phyloP scores from a whole-genome alignment of 1,140 invertebrate genomes.

The Chironomus tepperi region DNA sequence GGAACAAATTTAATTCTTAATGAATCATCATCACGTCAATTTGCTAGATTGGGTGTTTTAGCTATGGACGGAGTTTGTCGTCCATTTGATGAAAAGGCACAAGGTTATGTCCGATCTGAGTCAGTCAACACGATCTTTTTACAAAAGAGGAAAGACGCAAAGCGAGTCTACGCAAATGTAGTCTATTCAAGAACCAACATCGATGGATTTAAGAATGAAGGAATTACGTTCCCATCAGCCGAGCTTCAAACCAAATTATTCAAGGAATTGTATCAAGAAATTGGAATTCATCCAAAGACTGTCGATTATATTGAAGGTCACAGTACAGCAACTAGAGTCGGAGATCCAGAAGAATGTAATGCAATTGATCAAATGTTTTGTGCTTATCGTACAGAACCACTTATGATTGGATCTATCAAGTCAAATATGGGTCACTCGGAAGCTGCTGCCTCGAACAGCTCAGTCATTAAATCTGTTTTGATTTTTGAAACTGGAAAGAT shows the following conservation, averaged over 20 bases:
- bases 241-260: conserved; percentile 77
- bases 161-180: conserved; percentile 75
- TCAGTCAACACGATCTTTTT: conserved; percentile 71
- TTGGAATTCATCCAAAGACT: conserved; percentile 66
- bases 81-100: conserved; percentile 69
- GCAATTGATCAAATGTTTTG: conserved; percentile 89
- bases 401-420: conserved; percentile 92
- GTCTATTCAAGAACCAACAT: conserved; percentile 69
- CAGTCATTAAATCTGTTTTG: conserved; percentile 82
- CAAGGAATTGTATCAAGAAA: conserved; percentile 73
- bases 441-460: conserved; percentile 83
- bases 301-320: conserved; percentile 93
- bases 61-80: conserved; percentile 66
- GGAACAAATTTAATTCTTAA: conserved; percentile 77
- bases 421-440: conserved; percentile 98
- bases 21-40: conserved; percentile 83
- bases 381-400: conserved; percentile 63
- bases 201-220: no score
- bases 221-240: conserved; percentile 84
- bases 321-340: conserved; percentile 91
- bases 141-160: conserved; percentile 65
- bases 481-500: no score
- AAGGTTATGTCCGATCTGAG: conserved; percentile 90
- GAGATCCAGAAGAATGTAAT: conserved; percentile 93
- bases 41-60: conserved; percentile 46